Evolutionary conservation across 2,113 vertebrate species (phyloP).

Genomic region (Tragelaphus strepsiceros): DNA sequence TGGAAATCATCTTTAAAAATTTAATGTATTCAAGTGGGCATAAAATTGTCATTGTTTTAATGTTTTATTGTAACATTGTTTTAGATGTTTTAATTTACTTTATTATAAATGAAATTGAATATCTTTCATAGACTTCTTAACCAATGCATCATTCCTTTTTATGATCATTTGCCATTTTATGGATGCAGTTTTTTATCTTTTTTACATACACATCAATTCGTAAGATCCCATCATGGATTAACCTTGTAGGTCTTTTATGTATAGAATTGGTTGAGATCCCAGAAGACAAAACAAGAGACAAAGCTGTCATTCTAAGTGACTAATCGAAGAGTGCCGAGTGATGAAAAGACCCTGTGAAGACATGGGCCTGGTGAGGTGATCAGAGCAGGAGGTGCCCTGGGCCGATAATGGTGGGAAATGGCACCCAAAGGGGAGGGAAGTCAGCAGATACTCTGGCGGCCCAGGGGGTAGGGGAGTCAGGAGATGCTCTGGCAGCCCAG

Average conservation of each 20-base stretch:
- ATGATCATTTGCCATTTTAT: not conserved
- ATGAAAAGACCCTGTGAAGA: not conserved
- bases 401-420: fast-evolving
- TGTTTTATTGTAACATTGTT: not conserved
- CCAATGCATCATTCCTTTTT: not conserved
- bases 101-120: not conserved
- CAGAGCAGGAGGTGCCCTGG: fast-evolving
- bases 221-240: fast-evolving
- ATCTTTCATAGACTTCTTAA: not conserved
- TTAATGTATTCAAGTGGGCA: fast-evolving
- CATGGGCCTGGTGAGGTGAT: fast-evolving
- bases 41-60: not conserved
- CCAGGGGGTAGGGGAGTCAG: too few relatives aligned
- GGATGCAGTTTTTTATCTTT: not conserved
- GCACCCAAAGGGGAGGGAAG: fast-evolving
- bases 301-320: not conserved
- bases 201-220: too few relatives aligned
- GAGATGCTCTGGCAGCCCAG: too few relatives aligned
- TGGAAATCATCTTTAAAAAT: not conserved
- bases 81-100: not conserved
- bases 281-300: not conserved
- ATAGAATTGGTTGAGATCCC: too few relatives aligned
- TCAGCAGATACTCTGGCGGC: too few relatives aligned
- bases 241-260: not conserved
- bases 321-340: fast-evolving